Percentiles rank a stretch among this genome's conserved stretches.
These are phyloP conservation scores for Ictidomys tridecemlineatus DNA, from an alignment of 2,113 vertebrate genomes.

Conservation along the genomic window DNA sequence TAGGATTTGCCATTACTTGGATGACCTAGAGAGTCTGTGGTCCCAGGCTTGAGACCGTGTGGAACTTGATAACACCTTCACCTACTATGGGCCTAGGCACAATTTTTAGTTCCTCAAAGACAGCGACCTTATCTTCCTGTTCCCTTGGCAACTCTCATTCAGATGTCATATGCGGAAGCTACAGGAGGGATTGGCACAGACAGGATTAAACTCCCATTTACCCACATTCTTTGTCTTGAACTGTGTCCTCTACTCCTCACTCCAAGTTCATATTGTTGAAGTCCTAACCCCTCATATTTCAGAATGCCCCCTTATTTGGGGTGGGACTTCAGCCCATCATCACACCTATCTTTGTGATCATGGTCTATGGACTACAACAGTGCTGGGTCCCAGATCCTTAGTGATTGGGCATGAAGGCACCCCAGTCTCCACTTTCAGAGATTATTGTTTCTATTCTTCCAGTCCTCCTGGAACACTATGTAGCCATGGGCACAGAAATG, in stretches of 20 bases:
- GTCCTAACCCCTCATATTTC: neutral
- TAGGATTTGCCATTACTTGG: neutral
- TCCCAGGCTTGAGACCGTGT: neutral
- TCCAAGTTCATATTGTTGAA: neutral
- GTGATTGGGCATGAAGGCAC: neutral
- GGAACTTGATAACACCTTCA: neutral
- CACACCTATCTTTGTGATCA: neutral
- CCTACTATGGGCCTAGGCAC: neutral
- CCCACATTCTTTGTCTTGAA: neutral
- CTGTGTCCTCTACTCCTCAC: neutral
- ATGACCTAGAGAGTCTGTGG: neutral
- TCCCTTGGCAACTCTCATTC: neutral
- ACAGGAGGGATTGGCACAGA: neutral
- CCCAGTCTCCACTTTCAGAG: neutral
- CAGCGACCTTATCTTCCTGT: neutral
- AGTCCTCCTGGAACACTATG: neutral
- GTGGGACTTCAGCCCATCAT: neutral
- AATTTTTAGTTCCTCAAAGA: neutral
- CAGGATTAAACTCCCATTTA: neutral
- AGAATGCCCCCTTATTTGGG: neutral
- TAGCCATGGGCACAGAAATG: neutral
- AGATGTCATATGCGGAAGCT: neutral
- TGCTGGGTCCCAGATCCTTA: neutral
- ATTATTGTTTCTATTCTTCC: neutral
- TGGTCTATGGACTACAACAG: neutral